These are phyloP conservation scores for Chromobotia macracanthus DNA, from an alignment of 2,797 vertebrate genomes.

Conservation along the genomic window DNA sequence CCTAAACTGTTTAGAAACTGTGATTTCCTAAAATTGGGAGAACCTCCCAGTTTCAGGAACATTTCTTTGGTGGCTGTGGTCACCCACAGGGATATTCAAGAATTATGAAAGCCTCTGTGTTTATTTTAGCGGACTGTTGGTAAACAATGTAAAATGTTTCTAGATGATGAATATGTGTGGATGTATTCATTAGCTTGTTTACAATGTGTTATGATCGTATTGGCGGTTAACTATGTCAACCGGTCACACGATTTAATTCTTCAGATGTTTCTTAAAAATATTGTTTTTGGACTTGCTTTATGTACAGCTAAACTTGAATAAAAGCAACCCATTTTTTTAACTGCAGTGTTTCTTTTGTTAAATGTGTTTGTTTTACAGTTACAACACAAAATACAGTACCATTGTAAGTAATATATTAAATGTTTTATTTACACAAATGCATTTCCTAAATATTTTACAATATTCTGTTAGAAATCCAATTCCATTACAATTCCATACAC, in stretches of 20 bases:
- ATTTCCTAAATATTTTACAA: slow-evolving; percentile 34
- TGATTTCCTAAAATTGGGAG: slow-evolving; percentile 49
- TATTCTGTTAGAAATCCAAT: background rate
- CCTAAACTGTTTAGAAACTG: slow-evolving; percentile 31
- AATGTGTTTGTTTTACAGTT: background rate
- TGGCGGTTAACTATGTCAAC: slow-evolving; percentile 56
- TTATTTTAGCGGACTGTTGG: slow-evolving; percentile 55
- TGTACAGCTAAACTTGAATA: slow-evolving; percentile 88
- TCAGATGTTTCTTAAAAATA: slow-evolving; percentile 79
- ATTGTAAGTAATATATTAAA: slow-evolving; percentile 20
- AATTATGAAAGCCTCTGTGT: slow-evolving; percentile 32
- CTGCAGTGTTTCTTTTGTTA: slow-evolving; percentile 11
- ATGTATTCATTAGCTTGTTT: slow-evolving; percentile 48
- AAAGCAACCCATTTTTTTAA: slow-evolving; percentile 75
- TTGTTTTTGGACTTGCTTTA: slow-evolving; percentile 81
- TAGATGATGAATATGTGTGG: slow-evolving; percentile 51
- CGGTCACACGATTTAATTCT: slow-evolving; percentile 76
- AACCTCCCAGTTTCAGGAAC: slow-evolving; percentile 29
- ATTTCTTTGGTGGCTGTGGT: slow-evolving; percentile 45
- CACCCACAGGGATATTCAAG: slow-evolving; percentile 35
- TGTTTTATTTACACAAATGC: slow-evolving; percentile 48
- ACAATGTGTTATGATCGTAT: slow-evolving; percentile 56
- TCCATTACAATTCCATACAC: slow-evolving; percentile 18
- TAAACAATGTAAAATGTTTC: slow-evolving; percentile 56
- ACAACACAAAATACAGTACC: background rate